Evolutionary conservation across 2,888 invertebrate genomes (phyloP), one percentile per base, ranked within the genome.

Genomic region (Sthenelais limicola): DNA sequence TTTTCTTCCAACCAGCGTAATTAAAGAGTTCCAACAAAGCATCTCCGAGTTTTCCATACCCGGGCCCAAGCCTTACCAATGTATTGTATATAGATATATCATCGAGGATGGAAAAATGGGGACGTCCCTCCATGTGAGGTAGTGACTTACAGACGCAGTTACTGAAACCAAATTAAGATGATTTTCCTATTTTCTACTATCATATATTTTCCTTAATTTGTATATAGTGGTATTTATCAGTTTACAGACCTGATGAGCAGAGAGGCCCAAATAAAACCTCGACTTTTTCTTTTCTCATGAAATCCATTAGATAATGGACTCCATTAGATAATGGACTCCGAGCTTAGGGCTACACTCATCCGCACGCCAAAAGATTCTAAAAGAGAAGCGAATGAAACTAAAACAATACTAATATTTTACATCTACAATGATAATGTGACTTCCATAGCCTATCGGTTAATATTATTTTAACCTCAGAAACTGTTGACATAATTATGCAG

Each of bases 21-120:
- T 73, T 51, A 30, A 76, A 68, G 12, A 74, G 48, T 38, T 67
- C 66, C 18, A 76, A 71, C 24, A 74, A 33, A 5, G 72, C 73
- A 24, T 43, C 71, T 2, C 71, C 76, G 1, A 73, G 49, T 12
- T 73, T 56, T 28, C 73, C 69, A 43, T 73, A 75, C 0, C 73
- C 73, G 52, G 73, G 67, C 69, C 71, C 71, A 2, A 73, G 51
- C 32, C 75, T 62, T 47, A 75, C 73, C 30, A 75, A 68, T 15
- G 75, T 76, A 72, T 70, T 74, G 76, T 74, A 76, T 26, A 72
- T 47, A 12, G 5, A 62, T 15, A 54, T 56, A 56, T 75, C 58
- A 0, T 66, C 72, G 9, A 75, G 67, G 12, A 62, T 32, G 9
- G 24, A 47, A 75, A 56, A 68, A 72, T 73, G 0, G 74, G 52